phyloP scores from a whole-genome alignment of 2,888 invertebrate species.

The Polyommatus iphigenia region DNA sequence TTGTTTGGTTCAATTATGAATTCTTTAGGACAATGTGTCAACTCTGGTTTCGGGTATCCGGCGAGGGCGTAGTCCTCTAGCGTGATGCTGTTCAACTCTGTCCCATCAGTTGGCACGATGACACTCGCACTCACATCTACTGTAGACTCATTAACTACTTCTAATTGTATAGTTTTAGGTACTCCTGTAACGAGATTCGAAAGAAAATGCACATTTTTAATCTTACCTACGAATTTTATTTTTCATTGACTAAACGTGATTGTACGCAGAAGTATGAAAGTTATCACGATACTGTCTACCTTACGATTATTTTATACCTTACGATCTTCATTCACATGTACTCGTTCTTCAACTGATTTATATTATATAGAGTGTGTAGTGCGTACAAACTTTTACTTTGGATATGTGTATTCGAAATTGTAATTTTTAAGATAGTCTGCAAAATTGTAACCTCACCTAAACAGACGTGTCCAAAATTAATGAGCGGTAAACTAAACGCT shows the following conservation, averaged over 20 bases:
- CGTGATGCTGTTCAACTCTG: conserved; percentile 72
- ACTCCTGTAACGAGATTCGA: conserved; percentile 60
- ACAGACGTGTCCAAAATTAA: conserved; percentile 80
- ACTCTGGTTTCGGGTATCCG: conserved; percentile 58
- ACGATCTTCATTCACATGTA: too few species aligned
- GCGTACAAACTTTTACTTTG: neutral
- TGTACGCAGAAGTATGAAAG: too few species aligned
- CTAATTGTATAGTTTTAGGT: conserved; percentile 65
- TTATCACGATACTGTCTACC: too few species aligned
- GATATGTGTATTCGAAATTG: neutral
- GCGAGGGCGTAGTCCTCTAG: conserved; percentile 68
- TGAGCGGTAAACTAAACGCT: conserved; percentile 70
- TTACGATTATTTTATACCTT: neutral
- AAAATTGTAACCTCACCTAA: conserved; percentile 66
- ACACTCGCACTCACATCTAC: conserved; percentile 76
- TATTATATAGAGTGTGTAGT: neutral
- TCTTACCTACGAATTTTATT: too few species aligned
- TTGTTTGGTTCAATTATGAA: conserved; percentile 73
- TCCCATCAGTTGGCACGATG: conserved; percentile 76
- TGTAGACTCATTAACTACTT: conserved; percentile 77
- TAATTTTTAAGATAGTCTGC: neutral
- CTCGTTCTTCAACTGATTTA: neutral
- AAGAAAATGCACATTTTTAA: too few species aligned
- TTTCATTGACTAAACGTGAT: too few species aligned
- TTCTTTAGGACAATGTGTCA: conserved; percentile 76